Percentiles rank a stretch among this genome's conserved stretches.
Evolutionary conservation across 2,113 vertebrate species (phyloP).

Genomic region (Sisor rabdophorus): DNA sequence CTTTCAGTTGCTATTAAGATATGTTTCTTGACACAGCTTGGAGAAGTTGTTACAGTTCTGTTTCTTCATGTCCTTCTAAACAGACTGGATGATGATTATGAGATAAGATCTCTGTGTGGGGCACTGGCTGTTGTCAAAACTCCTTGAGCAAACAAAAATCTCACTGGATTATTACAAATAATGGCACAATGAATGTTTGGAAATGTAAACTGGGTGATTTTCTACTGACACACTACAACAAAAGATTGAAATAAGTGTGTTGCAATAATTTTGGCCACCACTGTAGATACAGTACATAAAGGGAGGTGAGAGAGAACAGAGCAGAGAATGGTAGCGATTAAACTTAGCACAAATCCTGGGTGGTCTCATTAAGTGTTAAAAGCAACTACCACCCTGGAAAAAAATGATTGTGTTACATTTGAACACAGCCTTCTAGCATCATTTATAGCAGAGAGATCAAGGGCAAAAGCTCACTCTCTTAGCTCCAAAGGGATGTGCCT

Average conservation of each 20-base stretch:
- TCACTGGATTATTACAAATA: too few species aligned
- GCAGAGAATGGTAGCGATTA: conserved; percentile 39
- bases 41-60: too few species aligned
- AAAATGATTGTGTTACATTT: conserved; percentile 38
- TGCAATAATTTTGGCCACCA: not conserved
- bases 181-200: too few species aligned
- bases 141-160: too few species aligned
- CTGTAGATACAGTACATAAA: not conserved
- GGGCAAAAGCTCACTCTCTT: conserved; percentile 10
- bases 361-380: conserved; percentile 50
- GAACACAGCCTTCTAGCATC: conserved; percentile 32
- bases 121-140: too few species aligned
- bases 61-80: too few species aligned
- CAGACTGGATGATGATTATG: too few species aligned
- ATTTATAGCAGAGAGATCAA: conserved; percentile 47
- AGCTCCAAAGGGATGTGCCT: conserved; percentile 25
- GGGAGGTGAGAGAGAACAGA: conserved; percentile 13
- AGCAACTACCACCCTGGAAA: conserved; percentile 35
- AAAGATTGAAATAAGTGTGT: not conserved
- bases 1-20: too few species aligned
- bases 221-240: too few species aligned
- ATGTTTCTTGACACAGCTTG: too few species aligned
- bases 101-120: too few species aligned
- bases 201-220: too few species aligned
- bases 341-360: conserved; percentile 33